Evolutionary conservation across 2,888 invertebrate genomes (phyloP), one percentile per base, ranked within the genome.

Genomic region (Pediacus dermestoides): DNA sequence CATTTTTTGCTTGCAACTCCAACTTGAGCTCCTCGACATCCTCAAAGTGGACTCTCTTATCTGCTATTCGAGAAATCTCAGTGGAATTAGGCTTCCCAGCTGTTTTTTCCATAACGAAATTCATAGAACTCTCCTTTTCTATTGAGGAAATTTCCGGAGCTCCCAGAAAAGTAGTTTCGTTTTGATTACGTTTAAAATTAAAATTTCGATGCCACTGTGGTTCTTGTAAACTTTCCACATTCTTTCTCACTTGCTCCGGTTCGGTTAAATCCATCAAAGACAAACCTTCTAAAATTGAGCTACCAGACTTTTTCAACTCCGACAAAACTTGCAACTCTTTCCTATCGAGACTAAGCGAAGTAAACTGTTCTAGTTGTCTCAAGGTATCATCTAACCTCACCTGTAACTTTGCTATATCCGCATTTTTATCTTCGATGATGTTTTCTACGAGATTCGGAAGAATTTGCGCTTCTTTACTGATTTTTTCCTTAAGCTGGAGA

Each of bases 211-310:
- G 34, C 57, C 57, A 2, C 57, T 57, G 7, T 43, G 38, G 7
- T 39, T 30, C 11, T 44, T 46, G 11, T 55, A 58, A 21, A 47
- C 46, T 34, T 52, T 55, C 15, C 67, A 43, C 14, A 78, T 72
- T 34, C 21, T 7, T 6, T 18, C 21, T 6, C 14, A 13, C n/a
- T 71, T 43, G 56, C 56, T 81, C 81, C 32, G 78, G 76, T 50
- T 83, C 83, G 44, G 83, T 83, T 42, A 77, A 80, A 49, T 85
- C 85, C 0, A 84, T 79, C 60, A 85, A 80, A 1, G 85, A 85
- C 1, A 84, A 73, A 39, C 85, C 80, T 51, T 85, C 84, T 58
- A 82, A 82, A 3, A 85, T 69, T 0, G 84, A 84, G 23, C 84
- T 74, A 0, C 80, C 85, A 30, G 82, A 82, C 36, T 74, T 73